phyloP scores from a whole-genome alignment of 2,797 vertebrate species.

The Cirrhinus mrigala region DNA sequence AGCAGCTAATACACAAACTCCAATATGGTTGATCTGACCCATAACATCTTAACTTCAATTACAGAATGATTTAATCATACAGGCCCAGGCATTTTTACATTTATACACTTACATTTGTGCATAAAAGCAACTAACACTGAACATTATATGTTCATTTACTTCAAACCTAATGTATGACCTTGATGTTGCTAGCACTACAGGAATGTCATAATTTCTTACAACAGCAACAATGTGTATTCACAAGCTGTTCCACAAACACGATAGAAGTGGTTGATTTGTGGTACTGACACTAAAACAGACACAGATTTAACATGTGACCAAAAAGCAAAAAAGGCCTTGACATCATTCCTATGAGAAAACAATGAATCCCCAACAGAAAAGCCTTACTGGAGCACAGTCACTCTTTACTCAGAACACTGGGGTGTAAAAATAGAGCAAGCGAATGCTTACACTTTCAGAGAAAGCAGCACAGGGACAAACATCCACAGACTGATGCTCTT shows the following conservation, averaged over 20 bases:
- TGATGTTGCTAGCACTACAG: neutral
- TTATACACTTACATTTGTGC: neutral
- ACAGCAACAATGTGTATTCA: neutral
- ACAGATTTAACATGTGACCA: neutral
- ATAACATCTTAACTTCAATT: neutral
- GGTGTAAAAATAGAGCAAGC: conserved; percentile 38
- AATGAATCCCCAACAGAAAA: conserved; percentile 17
- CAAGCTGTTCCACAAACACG: neutral
- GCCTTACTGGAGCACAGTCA: neutral
- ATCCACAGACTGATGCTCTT: conserved; percentile 38
- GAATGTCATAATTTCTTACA: neutral
- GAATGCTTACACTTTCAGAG: conserved; percentile 33
- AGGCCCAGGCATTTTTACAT: neutral
- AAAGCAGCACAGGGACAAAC: conserved; percentile 32
- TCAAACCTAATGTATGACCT: neutral
- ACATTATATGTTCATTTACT: neutral
- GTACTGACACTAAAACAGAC: neutral
- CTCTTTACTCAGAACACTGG: conserved; percentile 15
- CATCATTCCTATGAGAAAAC: conserved; percentile 19
- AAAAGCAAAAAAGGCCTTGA: conserved; percentile 1
- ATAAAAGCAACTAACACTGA: neutral
- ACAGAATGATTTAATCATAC: neutral
- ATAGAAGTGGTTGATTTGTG: neutral
- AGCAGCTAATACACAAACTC: conserved; percentile 1
- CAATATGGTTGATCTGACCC: neutral